Evolutionary conservation across 23 tunicate genomes (phyloP), one percentile per base, ranked within the genome.

Genomic region (Clavelina lepadiformis): DNA sequence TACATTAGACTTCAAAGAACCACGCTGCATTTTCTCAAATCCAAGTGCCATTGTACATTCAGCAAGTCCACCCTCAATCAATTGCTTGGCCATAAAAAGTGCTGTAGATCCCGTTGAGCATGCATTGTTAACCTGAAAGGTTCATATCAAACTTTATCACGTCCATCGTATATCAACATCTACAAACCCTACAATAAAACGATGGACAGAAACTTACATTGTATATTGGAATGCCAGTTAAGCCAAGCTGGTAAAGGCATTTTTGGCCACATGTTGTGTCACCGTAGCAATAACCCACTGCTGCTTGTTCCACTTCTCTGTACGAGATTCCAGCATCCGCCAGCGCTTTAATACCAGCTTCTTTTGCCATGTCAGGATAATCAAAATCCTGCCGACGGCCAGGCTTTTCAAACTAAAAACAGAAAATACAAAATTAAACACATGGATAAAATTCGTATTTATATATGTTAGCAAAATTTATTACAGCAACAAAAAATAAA

Each of bases 221-320:
- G 55, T 80, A 94, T 31, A 94, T 71, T 18, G 99, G 99, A 18
- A 85, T 77, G 18, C 99, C 95, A 19, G 89, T 86, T 68, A 77
- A 36, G 41, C 99, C 99, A 46, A 94, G 80, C 45, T 94, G 86
- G 44, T 94, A 80, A 30, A 94, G 7, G 19, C 81, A 95, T 52
- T 85, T 51, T 52, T 94, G 99, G 13, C 99, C 99, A 72, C 99
- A 94, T 0, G 99, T 86, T 27, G 91, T 71, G 64, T 94, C 99
- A 35, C 99, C 99, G 65, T 94, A 94, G 51, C 84, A 82, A 61
- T 86, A 94, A 22, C 99, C 96, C 36, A 78, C 99, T 1, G 73
- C 88, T n/a, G 78, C 92, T 67, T 91, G 92, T 52, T 86, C 91
- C 24, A 86, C 78, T 34, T 94, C 83, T 5, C 63, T 63, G 44